phyloP scores from a whole-genome alignment of 2,888 invertebrate genomes.

The Monopis laevigella region DNA sequence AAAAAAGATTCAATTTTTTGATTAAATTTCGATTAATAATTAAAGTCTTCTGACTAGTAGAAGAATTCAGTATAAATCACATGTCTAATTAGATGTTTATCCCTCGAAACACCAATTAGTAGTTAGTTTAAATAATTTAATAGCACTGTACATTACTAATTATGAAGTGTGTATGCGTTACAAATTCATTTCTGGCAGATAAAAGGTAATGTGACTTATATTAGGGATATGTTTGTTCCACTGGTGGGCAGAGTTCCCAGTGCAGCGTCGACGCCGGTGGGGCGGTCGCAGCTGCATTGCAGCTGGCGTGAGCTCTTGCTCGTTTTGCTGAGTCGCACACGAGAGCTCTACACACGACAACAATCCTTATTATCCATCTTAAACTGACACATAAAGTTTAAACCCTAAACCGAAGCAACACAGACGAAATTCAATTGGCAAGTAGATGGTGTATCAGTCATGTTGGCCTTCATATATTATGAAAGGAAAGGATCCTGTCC shows the following conservation, averaged over 20 bases:
- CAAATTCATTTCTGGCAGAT: no score
- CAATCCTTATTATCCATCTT: background rate
- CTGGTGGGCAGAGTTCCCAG: background rate
- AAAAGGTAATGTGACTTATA: no score
- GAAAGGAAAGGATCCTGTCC: slow-evolving; percentile 7
- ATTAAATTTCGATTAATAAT: no score
- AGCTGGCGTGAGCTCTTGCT: slow-evolving; percentile 51
- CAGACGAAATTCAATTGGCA: background rate
- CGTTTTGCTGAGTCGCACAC: slow-evolving; percentile 33
- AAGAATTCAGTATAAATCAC: no score
- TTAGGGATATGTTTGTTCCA: background rate
- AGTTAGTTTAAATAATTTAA: no score
- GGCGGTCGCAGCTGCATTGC: slow-evolving; percentile 47
- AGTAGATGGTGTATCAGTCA: background rate
- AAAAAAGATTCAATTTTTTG: no score
- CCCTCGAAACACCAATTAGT: no score
- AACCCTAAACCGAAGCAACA: background rate
- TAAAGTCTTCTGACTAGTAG: no score
- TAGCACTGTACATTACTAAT: no score
- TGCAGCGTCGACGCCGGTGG: background rate
- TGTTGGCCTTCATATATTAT: slow-evolving; percentile 7
- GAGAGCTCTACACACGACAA: slow-evolving; percentile 23
- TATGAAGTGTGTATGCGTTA: no score
- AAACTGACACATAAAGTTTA: background rate
- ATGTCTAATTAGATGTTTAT: no score